These are phyloP conservation scores for Glaucopsyche alexis DNA, from an alignment of 2,888 invertebrate species.

Conservation along the genomic window DNA sequence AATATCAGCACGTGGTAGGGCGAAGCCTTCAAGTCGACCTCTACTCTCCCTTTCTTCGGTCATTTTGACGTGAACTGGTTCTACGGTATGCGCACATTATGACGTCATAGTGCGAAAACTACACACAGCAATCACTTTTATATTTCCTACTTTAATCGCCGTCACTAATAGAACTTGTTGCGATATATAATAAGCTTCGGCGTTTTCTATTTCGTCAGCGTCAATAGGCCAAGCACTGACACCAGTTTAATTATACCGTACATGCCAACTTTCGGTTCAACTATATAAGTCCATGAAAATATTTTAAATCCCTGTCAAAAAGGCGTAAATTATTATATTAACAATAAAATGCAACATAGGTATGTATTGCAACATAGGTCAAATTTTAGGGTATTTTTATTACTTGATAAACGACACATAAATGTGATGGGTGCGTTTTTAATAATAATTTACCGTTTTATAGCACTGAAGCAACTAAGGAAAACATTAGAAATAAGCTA, in stretches of 20 bases:
- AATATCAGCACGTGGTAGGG: constrained; percentile 31
- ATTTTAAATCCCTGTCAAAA: neutral
- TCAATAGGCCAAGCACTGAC: neutral
- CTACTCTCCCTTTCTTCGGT: constrained; percentile 58
- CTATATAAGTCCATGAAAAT: neutral
- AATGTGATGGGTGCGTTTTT: neutral
- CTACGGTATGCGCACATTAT: constrained; percentile 14
- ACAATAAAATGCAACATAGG: too few relatives aligned
- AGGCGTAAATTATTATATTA: too few relatives aligned
- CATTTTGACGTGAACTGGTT: constrained; percentile 62
- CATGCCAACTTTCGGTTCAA: too few relatives aligned
- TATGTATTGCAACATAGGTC: too few relatives aligned
- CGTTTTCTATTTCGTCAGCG: constrained; percentile 16
- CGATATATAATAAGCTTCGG: constrained; percentile 8
- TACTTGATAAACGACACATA: neutral
- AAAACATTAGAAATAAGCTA: neutral
- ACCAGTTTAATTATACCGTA: neutral
- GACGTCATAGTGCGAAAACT: neutral
- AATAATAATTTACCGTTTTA: neutral
- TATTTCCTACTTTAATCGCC: constrained; percentile 15
- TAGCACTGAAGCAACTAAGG: neutral
- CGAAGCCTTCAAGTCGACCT: constrained; percentile 68
- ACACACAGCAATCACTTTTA: neutral
- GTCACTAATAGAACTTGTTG: neutral
- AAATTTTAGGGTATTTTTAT: neutral